Conservation (phyloP, 2,797 vertebrate species). For the Simalia tracyae region DNA sequence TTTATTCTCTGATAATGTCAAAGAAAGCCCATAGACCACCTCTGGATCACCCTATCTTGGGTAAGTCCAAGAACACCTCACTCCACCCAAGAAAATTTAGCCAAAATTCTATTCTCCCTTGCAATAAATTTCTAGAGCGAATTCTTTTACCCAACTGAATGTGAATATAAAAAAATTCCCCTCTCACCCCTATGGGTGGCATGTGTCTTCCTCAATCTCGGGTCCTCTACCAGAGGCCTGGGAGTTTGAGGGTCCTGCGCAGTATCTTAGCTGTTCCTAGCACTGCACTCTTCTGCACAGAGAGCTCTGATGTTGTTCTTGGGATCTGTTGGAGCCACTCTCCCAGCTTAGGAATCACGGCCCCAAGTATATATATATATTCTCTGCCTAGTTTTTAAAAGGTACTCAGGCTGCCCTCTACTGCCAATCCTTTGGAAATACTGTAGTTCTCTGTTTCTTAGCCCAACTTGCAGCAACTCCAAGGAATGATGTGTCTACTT, state of each 20-base stretch:
- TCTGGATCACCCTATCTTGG: not conserved
- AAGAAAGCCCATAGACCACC: too few relatives aligned
- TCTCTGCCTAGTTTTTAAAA: not conserved
- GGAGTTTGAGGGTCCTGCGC: too few relatives aligned
- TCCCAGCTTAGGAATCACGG: too few relatives aligned
- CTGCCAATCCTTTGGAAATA: not conserved
- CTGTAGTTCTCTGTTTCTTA: constrained; percentile 47
- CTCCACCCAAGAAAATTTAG: not conserved
- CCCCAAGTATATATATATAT: too few relatives aligned
- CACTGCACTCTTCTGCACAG: too few relatives aligned
- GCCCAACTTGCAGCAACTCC: constrained; percentile 67
- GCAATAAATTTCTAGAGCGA: not conserved
- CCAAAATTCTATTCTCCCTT: not conserved
- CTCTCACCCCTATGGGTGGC: not conserved
- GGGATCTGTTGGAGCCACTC: too few relatives aligned
- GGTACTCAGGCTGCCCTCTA: not conserved
- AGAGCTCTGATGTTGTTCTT: too few relatives aligned
- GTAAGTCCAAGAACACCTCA: not conserved
- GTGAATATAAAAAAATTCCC: not conserved
- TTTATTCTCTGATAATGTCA: not conserved
- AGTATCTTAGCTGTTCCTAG: too few relatives aligned
- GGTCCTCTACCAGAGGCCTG: too few relatives aligned
- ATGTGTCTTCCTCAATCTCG: too few relatives aligned
- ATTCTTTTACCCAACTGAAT: not conserved
- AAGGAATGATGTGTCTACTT: constrained; percentile 46